A percentile compares a stretch with the other conserved stretches of the same genome.
Conservation (phyloP, 2,888 invertebrate genomes). For the Ormyrus pomaceus region DNA sequence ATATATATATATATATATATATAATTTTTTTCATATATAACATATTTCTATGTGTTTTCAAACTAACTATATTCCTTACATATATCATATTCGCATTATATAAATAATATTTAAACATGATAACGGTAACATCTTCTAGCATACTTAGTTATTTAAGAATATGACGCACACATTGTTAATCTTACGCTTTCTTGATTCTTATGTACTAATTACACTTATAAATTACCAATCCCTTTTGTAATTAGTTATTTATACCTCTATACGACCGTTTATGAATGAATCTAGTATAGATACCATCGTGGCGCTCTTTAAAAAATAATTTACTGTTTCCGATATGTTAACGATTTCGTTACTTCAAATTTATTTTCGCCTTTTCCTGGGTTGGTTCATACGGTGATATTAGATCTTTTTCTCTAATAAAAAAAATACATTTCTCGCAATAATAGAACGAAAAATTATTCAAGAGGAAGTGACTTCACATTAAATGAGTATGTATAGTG, state of each 20-base stretch:
- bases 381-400: constrained; percentile 43
- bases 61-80: constrained; percentile 58
- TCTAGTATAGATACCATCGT: constrained; percentile 6
- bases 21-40: constrained; percentile 60
- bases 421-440: constrained; percentile 41
- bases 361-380: constrained; percentile 46
- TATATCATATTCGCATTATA: constrained; percentile 61
- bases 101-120: constrained; percentile 72
- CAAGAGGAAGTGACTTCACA: constrained; percentile 16
- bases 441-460: constrained; percentile 25
- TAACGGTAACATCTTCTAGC: constrained; percentile 71
- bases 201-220: constrained; percentile 59
- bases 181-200: constrained; percentile 54
- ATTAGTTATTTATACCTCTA: constrained; percentile 32
- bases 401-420: constrained; percentile 9
- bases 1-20: constrained; percentile 61
- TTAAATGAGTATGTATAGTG: constrained; percentile 15
- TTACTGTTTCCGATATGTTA: constrained; percentile 56
- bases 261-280: constrained; percentile 35
- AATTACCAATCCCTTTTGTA: constrained; percentile 59
- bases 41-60: constrained; percentile 43
- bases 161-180: constrained; percentile 49
- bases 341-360: constrained; percentile 54
- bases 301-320: constrained; percentile 60
- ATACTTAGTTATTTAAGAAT: constrained; percentile 55